A percentile compares a stretch with the other conserved stretches of the same genome.
phyloP scores from a whole-genome alignment of 2,888 invertebrate species.

The Anticlea derivata region DNA sequence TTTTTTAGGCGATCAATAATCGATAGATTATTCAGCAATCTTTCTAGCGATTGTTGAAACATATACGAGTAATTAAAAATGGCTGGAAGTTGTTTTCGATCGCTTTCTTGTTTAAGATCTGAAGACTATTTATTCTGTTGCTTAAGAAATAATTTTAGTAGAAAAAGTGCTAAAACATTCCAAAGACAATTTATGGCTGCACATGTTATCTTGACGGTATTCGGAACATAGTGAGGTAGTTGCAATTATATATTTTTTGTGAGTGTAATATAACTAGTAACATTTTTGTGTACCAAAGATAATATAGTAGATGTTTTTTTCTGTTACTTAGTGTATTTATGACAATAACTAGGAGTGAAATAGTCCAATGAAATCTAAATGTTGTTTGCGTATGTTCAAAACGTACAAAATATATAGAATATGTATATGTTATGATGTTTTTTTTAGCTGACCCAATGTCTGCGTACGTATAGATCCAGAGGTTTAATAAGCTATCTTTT shows the following conservation, averaged over 20 bases:
- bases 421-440: conserved; percentile 2
- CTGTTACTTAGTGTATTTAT: not conserved
- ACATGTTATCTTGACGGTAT: too few species aligned
- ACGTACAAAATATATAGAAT: conserved; percentile 10
- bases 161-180: conserved; percentile 2
- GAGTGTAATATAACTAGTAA: too few species aligned
- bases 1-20: too few species aligned
- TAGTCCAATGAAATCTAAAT: conserved; percentile 4
- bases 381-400: conserved; percentile 6
- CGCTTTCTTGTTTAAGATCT: too few species aligned
- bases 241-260: too few species aligned
- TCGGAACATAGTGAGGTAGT: too few species aligned
- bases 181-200: conserved; percentile 6
- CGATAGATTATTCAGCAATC: not conserved
- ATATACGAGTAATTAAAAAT: too few species aligned
- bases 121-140: not conserved
- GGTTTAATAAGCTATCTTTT: too few species aligned
- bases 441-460: too few species aligned
- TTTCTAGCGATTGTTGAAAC: not conserved
- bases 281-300: not conserved
- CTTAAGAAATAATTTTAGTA: not conserved
- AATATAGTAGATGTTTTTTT: not conserved
- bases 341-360: conserved; percentile 22
- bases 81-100: too few species aligned
- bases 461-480: too few species aligned